A percentile compares a stretch with the other conserved stretches of the same genome.
Evolutionary conservation across 1,140 invertebrate species (phyloP).

Genomic region (Drosophila ogumai): DNA sequence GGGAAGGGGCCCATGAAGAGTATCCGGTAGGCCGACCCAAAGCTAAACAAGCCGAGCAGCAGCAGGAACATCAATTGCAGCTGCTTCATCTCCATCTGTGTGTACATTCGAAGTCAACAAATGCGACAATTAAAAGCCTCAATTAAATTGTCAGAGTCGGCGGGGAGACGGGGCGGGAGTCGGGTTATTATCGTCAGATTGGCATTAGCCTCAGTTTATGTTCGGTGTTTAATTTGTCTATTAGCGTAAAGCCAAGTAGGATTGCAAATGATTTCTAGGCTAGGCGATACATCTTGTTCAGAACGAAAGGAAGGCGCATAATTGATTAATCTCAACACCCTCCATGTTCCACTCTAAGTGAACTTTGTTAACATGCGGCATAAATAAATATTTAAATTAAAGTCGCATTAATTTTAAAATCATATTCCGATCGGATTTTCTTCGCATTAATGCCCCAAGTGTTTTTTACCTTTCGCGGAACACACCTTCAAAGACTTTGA

Average conservation of each 20-base stretch:
- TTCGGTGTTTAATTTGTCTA: slow-evolving; percentile 33
- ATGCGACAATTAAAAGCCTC: slow-evolving; percentile 50
- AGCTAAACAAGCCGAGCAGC: slow-evolving; percentile 29
- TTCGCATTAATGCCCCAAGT: neutral
- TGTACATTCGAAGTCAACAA: slow-evolving; percentile 17
- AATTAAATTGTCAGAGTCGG: slow-evolving; percentile 34
- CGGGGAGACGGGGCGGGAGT: slow-evolving; percentile 1
- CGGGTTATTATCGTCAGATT: slow-evolving; percentile 51
- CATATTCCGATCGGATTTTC: slow-evolving; percentile 14
- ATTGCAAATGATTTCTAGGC: slow-evolving; percentile 6
- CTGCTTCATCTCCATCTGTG: slow-evolving; percentile 61
- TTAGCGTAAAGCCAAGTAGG: slow-evolving; percentile 60
- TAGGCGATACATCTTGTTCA: slow-evolving; percentile 5
- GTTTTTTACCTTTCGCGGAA: slow-evolving; percentile 9
- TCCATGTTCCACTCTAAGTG: neutral
- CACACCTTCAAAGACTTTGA: slow-evolving; percentile 27
- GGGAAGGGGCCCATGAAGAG: slow-evolving; percentile 84
- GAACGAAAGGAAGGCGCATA: slow-evolving; percentile 14
- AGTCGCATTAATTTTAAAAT: slow-evolving; percentile 7
- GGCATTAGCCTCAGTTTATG: slow-evolving; percentile 44
- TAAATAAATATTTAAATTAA: slow-evolving; percentile 28
- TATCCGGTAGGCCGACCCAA: slow-evolving; percentile 58
- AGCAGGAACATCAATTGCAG: slow-evolving; percentile 41
- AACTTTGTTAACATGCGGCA: slow-evolving; percentile 4
- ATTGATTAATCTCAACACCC: slow-evolving; percentile 22